A percentile compares a stretch with the other conserved stretches of the same genome.
phyloP scores from a whole-genome alignment of 2,797 vertebrate genomes.

The Rhincodon typus region DNA sequence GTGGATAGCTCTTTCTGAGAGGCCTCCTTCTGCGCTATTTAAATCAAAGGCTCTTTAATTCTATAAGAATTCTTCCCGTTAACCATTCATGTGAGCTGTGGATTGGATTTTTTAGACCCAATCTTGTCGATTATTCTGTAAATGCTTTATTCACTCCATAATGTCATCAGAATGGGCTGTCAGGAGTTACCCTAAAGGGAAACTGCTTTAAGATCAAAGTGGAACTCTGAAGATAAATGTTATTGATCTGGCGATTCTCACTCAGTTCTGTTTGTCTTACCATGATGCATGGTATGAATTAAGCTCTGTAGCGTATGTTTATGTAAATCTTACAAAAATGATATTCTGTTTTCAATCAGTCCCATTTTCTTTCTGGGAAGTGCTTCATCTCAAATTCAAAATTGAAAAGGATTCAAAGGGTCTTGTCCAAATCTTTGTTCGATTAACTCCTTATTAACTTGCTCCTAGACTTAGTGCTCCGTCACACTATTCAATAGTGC shows the following conservation, averaged over 20 bases:
- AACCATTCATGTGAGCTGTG: not conserved
- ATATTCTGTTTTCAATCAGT: slow-evolving; percentile 23
- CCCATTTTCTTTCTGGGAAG: not conserved
- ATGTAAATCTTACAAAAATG: not conserved
- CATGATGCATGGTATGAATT: slow-evolving; percentile 9
- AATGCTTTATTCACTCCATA: not conserved
- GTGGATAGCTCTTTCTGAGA: not conserved
- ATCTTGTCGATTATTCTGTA: not conserved
- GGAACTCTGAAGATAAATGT: slow-evolving; percentile 1
- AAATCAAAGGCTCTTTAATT: not conserved
- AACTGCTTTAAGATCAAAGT: slow-evolving; percentile 10
- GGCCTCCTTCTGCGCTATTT: not conserved
- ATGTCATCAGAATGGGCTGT: not conserved
- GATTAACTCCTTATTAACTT: slow-evolving; percentile 22
- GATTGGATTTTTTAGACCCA: not conserved
- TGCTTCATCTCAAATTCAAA: not conserved
- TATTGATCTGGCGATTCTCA: slow-evolving; percentile 10
- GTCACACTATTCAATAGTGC: not conserved
- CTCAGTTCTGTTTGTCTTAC: slow-evolving; percentile 5
- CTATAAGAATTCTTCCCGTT: not conserved
- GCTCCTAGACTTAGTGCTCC: not conserved
- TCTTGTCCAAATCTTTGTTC: not conserved
- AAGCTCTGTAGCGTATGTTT: not conserved
- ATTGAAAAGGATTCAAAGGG: not conserved
- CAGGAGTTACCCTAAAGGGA: not conserved